phyloP scores from a whole-genome alignment of 2,888 invertebrate genomes.

The Beris chalybata region DNA sequence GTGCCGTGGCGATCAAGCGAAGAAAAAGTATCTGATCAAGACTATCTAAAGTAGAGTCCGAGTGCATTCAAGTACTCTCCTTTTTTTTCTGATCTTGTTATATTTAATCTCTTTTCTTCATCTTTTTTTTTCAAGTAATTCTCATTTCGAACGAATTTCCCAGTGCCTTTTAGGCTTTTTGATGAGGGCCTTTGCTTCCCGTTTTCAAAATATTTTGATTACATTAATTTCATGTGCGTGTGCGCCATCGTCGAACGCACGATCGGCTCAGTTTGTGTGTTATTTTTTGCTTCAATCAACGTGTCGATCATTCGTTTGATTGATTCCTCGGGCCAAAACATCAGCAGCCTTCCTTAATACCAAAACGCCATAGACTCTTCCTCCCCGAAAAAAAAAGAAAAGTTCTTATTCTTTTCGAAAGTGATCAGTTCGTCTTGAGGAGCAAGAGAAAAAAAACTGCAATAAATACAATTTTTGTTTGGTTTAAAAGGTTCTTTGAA shows the following conservation, averaged over 20 bases:
- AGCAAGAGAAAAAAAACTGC: constrained; percentile 31
- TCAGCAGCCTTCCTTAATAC: background rate
- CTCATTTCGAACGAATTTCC: constrained; percentile 6
- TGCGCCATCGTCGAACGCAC: constrained; percentile 12
- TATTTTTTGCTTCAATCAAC: constrained; percentile 47
- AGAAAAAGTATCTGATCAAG: background rate
- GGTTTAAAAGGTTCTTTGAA: constrained; percentile 36
- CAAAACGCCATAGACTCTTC: background rate
- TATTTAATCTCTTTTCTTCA: background rate
- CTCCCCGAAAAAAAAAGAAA: background rate
- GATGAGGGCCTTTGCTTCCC: background rate
- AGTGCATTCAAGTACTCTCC: background rate
- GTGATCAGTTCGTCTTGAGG: background rate
- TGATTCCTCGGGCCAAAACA: constrained; percentile 43
- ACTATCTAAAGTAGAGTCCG: background rate
- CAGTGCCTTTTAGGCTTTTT: constrained; percentile 10
- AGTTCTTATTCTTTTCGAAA: constrained; percentile 4
- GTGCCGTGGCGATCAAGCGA: constrained; percentile 8
- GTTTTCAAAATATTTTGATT: constrained; percentile 44
- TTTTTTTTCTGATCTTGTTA: background rate
- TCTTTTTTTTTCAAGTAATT: background rate
- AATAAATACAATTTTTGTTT: constrained; percentile 39
- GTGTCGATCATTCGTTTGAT: constrained; percentile 46
- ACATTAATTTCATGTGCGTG: constrained; percentile 45
- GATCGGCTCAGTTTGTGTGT: constrained; percentile 39